Conservation (phyloP, 1,140 invertebrate species). For the Heliconius nattereri region DNA sequence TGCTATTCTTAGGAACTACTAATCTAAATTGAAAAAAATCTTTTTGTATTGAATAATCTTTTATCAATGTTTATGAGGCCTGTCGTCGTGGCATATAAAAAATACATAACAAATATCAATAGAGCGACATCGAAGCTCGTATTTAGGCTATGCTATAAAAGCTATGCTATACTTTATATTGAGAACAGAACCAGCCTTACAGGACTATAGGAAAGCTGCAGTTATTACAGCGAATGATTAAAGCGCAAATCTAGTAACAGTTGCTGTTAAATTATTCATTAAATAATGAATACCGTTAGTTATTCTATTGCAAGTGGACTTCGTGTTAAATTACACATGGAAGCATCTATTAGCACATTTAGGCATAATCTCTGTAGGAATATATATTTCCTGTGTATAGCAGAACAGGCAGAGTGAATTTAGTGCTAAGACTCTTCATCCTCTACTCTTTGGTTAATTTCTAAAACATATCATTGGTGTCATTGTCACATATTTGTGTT, state of each 20-base stretch:
- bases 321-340: slow-evolving; percentile 8
- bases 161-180: not conserved
- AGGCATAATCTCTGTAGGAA: not conserved
- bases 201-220: slow-evolving; percentile 26
- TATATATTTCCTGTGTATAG: not conserved
- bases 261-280: slow-evolving; percentile 63
- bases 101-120: no score
- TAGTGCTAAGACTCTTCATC: no score
- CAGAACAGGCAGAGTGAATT: no score
- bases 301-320: slow-evolving; percentile 51
- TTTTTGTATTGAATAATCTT: no score
- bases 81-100: no score
- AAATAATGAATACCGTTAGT: slow-evolving; percentile 64
- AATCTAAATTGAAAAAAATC: no score
- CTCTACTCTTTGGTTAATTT: no score
- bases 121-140: no score
- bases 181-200: not conserved
- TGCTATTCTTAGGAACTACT: no score
- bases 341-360: not conserved
- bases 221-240: slow-evolving; percentile 60
- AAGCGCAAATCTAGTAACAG: slow-evolving; percentile 52
- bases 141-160: not conserved
- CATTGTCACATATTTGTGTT: no score
- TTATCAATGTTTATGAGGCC: no score
- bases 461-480: no score